phyloP scores from a whole-genome alignment of 2,113 vertebrate species.

The Cryptotis parvus region DNA sequence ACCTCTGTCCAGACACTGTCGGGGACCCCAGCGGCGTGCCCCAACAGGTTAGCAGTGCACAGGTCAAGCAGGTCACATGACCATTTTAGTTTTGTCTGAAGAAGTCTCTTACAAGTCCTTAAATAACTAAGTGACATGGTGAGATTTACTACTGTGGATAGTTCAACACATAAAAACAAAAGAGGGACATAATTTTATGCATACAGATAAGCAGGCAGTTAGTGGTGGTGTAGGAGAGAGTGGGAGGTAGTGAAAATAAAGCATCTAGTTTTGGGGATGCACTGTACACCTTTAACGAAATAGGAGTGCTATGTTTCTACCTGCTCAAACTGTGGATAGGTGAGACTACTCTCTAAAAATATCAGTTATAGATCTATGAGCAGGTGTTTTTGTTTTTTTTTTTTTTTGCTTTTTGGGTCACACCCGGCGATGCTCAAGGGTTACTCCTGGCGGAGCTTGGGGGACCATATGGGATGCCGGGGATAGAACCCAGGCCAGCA shows the following conservation, averaged over 20 bases:
- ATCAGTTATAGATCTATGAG: not conserved
- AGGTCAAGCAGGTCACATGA: not conserved
- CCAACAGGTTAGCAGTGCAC: not conserved
- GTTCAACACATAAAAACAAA: no score
- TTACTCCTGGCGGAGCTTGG: no score
- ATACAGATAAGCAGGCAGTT: not conserved
- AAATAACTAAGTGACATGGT: not conserved
- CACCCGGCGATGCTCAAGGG: no score
- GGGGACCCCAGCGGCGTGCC: no score
- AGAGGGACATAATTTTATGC: not conserved
- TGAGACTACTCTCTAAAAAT: not conserved
- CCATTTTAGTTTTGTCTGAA: not conserved
- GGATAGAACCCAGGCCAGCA: no score
- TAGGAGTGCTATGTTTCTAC: not conserved
- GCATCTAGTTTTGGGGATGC: not conserved
- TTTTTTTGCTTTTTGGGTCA: no score
- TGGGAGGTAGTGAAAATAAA: not conserved
- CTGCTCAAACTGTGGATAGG: not conserved
- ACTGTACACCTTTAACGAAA: no score
- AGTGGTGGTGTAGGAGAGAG: not conserved
- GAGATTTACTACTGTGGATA: not conserved
- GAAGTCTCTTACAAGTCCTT: not conserved
- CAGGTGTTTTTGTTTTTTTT: no score
- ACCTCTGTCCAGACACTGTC: no score
- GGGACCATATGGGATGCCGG: no score